Conservation (phyloP, 2,113 vertebrate species). For the Myrmecophaga tridactyla region DNA sequence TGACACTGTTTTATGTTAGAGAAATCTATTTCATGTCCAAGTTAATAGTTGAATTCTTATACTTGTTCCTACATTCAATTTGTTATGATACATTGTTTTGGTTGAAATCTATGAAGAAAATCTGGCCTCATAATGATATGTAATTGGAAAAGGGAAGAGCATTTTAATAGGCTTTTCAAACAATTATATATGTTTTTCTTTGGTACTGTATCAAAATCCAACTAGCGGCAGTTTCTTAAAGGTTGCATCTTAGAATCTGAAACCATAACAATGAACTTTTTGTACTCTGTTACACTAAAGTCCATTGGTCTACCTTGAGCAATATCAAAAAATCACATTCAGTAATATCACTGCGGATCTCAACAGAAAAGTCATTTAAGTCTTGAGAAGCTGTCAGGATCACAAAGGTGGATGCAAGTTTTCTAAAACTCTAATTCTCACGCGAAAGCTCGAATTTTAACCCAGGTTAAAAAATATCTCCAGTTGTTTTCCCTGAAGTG, state of each 20-base stretch:
- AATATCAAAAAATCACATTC: neutral
- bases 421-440: constrained; percentile 33
- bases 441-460: neutral
- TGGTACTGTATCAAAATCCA: neutral
- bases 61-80: neutral
- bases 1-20: neutral
- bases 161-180: neutral
- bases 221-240: neutral
- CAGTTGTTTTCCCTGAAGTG: neutral
- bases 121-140: neutral
- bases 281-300: neutral
- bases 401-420: neutral
- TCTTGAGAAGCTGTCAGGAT: neutral
- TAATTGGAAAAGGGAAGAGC: neutral
- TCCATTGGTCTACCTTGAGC: neutral
- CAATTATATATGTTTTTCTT: neutral
- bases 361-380: neutral
- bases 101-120: neutral
- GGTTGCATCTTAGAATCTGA: neutral
- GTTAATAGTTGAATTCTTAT: neutral
- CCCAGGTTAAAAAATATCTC: neutral
- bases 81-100: neutral
- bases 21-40: neutral
- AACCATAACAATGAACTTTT: neutral
- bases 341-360: neutral